Evolutionary conservation across 2,888 invertebrate genomes (phyloP).

Genomic region (Pachliopta kotzebuea): DNA sequence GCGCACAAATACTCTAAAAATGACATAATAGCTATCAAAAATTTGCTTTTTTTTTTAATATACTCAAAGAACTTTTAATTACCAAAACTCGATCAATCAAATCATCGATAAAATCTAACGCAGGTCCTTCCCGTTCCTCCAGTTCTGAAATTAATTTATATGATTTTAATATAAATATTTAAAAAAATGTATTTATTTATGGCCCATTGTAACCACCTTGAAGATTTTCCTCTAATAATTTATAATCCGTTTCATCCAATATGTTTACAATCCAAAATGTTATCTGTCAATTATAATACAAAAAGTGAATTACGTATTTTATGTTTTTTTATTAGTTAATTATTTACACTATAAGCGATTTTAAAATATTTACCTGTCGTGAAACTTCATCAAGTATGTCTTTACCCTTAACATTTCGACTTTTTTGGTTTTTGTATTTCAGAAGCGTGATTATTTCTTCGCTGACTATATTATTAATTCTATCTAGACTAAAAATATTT

Average conservation of each 20-base stretch:
- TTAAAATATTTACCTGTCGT: slow-evolving; percentile 42
- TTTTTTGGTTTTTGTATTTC: slow-evolving; percentile 33
- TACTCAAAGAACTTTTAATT: slow-evolving; percentile 32
- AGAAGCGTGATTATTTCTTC: slow-evolving; percentile 47
- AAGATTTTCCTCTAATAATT: slow-evolving; percentile 56
- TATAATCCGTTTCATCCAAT: slow-evolving; percentile 51
- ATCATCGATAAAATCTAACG: slow-evolving; percentile 59
- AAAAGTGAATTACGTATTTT: background rate
- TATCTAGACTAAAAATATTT: slow-evolving; percentile 44
- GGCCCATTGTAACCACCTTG: slow-evolving; percentile 44
- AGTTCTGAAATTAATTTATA: slow-evolving; percentile 49
- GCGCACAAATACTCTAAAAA: slow-evolving; percentile 23
- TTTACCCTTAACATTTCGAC: slow-evolving; percentile 32
- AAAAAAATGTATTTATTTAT: background rate
- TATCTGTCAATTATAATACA: slow-evolving; percentile 39
- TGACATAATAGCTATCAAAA: background rate
- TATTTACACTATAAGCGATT: background rate
- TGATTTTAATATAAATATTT: slow-evolving; percentile 1
- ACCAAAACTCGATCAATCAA: slow-evolving; percentile 56
- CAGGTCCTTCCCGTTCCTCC: slow-evolving; percentile 63
- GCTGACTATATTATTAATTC: slow-evolving; percentile 45
- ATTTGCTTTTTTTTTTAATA: background rate
- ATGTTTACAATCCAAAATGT: slow-evolving; percentile 60
- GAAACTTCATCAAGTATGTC: slow-evolving; percentile 49
- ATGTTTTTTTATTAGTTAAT: background rate